Base-by-base conservation (phyloP, 2,888 invertebrate genomes). In the Phaonia tiefii region DNA sequence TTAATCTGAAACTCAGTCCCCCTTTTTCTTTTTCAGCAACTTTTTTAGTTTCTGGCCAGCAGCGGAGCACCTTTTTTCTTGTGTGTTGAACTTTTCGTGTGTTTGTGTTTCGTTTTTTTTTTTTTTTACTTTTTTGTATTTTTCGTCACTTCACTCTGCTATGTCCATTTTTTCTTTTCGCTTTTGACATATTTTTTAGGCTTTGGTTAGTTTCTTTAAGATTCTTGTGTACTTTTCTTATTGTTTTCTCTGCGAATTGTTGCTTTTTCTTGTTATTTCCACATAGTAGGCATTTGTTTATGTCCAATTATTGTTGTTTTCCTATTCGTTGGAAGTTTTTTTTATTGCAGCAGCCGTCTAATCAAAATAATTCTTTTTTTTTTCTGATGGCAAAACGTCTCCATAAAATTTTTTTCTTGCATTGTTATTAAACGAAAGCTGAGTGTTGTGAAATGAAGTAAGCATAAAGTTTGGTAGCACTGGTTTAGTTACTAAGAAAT, bases 281-380 rank as follows among this genome's bases (percentile, higher is more conserved):
- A 31, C 31, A 5, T 31, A 31, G 15, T 69, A 44, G 67, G 11
- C 22, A 51, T 44, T 71, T 54, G 69, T 74, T 69, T 66, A 51
- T 71, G 37, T 73, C 42, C 69, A 31, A 75, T 76, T 72, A 79
- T 81, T 81, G 80, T 75, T 78, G 58, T 69, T 76, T 80, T 74
- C 76, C 65, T 69, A 80, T 83, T 37, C 63, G 72, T 77, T 20
- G 17, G 75, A 79, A 74, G 69, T 83, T 75, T 82, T 82, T 79
- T 79, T 75, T 76, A 80, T 81, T 80, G 31, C 31, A 31, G 31
- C 76, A 73, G 73, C 82, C 81, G 83, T 82, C 82, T 83, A 84
- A 84, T 84, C 83, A 83, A 84, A 84, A 84, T 84, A 82, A 83
- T 81, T 82, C 82, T 81, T 83, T 83, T 82, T n/a, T n/a, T 31